Conservation (phyloP, 2,888 invertebrate genomes). For the Conistra vaccinii region DNA sequence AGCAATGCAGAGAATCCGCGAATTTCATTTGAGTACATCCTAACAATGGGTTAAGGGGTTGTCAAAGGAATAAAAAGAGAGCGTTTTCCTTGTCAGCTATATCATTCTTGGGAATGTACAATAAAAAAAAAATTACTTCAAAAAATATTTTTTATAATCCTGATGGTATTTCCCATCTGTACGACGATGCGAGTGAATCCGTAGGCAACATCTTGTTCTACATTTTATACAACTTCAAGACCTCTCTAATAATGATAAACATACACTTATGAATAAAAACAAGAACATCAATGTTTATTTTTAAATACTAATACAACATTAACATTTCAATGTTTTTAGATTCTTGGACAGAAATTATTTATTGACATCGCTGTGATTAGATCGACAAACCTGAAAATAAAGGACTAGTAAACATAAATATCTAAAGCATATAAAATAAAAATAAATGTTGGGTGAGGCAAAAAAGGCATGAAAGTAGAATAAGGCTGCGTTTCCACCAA, state of each 20-base stretch:
- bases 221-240: not conserved
- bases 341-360: not conserved
- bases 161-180: too few species aligned
- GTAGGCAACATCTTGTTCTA: not conserved
- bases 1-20: slow-evolving; percentile 65
- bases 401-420: too few species aligned
- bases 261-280: slow-evolving; percentile 14
- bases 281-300: slow-evolving; percentile 24
- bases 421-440: not conserved
- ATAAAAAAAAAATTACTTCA: not conserved
- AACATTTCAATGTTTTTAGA: slow-evolving; percentile 5
- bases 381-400: too few species aligned
- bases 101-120: not conserved
- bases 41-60: slow-evolving; percentile 63
- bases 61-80: slow-evolving; percentile 20
- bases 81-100: slow-evolving; percentile 3
- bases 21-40: slow-evolving; percentile 76
- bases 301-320: slow-evolving; percentile 28
- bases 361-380: not conserved
- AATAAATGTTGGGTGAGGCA: not conserved
- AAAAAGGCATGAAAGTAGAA: not conserved
- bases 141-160: not conserved
- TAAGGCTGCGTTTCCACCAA: too few species aligned
- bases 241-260: slow-evolving; percentile 23
- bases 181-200: not conserved